A percentile compares a stretch with the other conserved stretches of the same genome.
Evolutionary conservation across 2,888 invertebrate genomes (phyloP).

Genomic region (Anaspis maculata): DNA sequence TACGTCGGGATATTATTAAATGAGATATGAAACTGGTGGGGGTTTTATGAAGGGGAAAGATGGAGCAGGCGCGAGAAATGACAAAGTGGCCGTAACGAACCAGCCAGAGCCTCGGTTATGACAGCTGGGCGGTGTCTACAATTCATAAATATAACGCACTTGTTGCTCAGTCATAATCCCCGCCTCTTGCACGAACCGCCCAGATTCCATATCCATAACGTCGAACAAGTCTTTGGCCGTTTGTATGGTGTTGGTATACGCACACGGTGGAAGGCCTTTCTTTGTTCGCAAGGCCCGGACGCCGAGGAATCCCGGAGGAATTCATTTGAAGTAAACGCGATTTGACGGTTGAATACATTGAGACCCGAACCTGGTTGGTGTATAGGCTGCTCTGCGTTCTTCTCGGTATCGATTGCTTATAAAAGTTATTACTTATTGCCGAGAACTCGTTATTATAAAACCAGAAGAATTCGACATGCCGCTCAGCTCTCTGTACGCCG

Average conservation of each 20-base stretch:
- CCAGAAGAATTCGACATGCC: constrained; percentile 18
- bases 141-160: constrained; percentile 65
- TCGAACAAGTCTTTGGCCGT: constrained; percentile 14
- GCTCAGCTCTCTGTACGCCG: constrained; percentile 1
- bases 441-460: constrained; percentile 19
- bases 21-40: constrained; percentile 40
- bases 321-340: constrained; percentile 21
- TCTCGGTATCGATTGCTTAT: constrained; percentile 21
- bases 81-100: constrained; percentile 43
- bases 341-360: constrained; percentile 23
- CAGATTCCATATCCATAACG: constrained; percentile 40
- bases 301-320: constrained; percentile 19
- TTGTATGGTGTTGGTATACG: neutral
- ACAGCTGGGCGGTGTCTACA: constrained; percentile 58
- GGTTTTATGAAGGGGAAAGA: constrained; percentile 31
- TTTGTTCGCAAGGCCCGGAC: constrained; percentile 12
- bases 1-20: constrained; percentile 47
- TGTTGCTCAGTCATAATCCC: constrained; percentile 53
- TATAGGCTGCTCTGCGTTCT: too few species aligned
- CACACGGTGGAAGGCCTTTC: constrained; percentile 10
- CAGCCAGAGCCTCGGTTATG: constrained; percentile 61
- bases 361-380: constrained; percentile 8
- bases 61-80: constrained; percentile 42
- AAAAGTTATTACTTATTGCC: constrained; percentile 26
- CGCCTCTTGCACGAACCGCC: constrained; percentile 41